Evolutionary conservation across 2,113 vertebrate species (phyloP), one percentile per base, ranked within the genome.

Genomic region (Phylloscopus whistleri): DNA sequence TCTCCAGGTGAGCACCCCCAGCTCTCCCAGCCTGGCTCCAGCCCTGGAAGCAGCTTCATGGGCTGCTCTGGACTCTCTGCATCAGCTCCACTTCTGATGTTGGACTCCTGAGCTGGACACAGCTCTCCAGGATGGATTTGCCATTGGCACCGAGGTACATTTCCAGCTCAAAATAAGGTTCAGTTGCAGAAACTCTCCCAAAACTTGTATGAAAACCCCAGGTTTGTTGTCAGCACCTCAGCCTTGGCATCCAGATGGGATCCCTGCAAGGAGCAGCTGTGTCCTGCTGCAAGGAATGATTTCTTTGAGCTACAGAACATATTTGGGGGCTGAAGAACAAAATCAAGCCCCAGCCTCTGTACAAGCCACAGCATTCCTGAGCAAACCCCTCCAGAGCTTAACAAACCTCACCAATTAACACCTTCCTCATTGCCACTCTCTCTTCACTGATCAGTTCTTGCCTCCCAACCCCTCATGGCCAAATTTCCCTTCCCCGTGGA

Each of bases 41-140:
- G 37, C 39, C 24, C 60, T 16, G 37, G 37, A 46, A 46, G 33
- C 33, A 67, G 0, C 39, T 52, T 23, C 0, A 0, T 1, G 37
- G 9, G 3, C 16, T 53, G 11, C 59, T 46, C 53, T 82, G 60
- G 62, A 10, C 11, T 39, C 0, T 0, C 22, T 51, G 11, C 67
- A 73, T 27, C 51, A 64, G 14, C n/a, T n/a, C 53, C 69, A 39
- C 7, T 16, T 10, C 28, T 26, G 23, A 3, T 30, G 16, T 2
- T 30, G 78, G 24, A 4, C 17, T 17, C 53, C n/a, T 11, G 8
- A 26, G 39, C 39, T 15, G 39, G 67, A n/a, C 39, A 5, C 37
- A 66, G 35, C 24, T 23, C 16, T 62, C 22, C 62, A 62, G 56
- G 39, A 30, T 35, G 43, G 37, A 48, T 31, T n/a, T 69, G 44